Conservation (phyloP, 2,888 invertebrate species). For the Aporophyla lueneburgensis region DNA sequence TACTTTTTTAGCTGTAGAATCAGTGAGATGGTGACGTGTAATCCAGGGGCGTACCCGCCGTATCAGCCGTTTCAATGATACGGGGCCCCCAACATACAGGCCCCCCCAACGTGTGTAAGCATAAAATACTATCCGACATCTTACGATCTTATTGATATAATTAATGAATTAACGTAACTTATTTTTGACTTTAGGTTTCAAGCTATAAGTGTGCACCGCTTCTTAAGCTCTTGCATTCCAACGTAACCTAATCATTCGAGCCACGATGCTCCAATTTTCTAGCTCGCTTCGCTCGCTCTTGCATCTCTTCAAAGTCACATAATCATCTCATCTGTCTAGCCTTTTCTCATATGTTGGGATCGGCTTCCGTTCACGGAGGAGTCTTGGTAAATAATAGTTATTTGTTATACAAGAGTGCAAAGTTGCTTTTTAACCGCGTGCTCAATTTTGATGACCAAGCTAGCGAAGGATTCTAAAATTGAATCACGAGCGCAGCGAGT, state of each 20-base stretch:
- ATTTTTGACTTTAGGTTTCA: not conserved
- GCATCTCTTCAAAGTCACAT: too few relatives aligned
- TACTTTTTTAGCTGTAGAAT: too few relatives aligned
- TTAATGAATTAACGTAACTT: not conserved
- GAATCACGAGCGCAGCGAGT: too few relatives aligned
- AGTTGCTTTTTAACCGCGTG: too few relatives aligned
- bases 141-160: not conserved
- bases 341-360: too few relatives aligned
- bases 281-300: not conserved
- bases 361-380: too few relatives aligned
- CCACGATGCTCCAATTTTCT: not conserved
- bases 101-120: not conserved
- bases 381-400: too few relatives aligned
- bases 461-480: too few relatives aligned
- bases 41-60: not conserved
- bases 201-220: not conserved
- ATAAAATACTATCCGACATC: not conserved
- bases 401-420: too few relatives aligned
- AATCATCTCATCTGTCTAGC: too few relatives aligned
- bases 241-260: not conserved
- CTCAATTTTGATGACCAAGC: too few relatives aligned
- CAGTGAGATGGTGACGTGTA: too few relatives aligned
- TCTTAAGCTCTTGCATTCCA: not conserved
- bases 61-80: not conserved
- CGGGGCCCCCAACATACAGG: not conserved